Conservation (phyloP, 2,113 vertebrate genomes). For the Oreochromis tanganicae region DNA sequence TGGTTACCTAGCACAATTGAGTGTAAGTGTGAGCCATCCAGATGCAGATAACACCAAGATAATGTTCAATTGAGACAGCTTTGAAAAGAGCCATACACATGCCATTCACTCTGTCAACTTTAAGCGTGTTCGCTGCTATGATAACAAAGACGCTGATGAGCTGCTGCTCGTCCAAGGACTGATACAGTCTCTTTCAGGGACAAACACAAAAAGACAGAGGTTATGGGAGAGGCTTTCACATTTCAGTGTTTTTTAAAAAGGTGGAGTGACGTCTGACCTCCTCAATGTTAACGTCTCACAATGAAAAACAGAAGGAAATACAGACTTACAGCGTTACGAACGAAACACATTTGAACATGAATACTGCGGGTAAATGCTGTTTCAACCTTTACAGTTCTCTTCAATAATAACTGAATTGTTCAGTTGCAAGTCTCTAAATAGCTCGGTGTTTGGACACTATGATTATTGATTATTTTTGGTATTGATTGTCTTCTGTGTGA, state of each 20-base stretch:
- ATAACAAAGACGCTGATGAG: background rate
- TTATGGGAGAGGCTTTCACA: background rate
- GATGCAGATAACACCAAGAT: background rate
- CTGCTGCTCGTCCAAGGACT: background rate
- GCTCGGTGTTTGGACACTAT: background rate
- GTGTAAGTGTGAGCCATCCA: background rate
- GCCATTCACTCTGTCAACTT: background rate
- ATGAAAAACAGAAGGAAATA: background rate
- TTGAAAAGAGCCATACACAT: background rate
- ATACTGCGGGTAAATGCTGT: background rate
- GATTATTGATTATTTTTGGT: conserved; percentile 25
- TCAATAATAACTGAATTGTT: background rate
- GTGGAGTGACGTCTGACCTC: background rate
- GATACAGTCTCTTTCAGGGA: background rate
- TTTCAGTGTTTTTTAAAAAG: background rate
- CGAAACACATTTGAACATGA: background rate
- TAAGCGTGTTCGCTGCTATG: background rate
- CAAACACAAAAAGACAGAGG: background rate
- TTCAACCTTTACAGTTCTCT: background rate
- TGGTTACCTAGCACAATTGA: background rate
- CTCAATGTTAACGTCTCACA: background rate
- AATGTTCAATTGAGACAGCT: background rate
- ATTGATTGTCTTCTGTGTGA: background rate
- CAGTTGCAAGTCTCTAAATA: background rate
- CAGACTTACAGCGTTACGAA: background rate